Base-by-base conservation (phyloP, 30 jellyfish, hydroid and myxozoan species). In the Aurelia coerulea region DNA sequence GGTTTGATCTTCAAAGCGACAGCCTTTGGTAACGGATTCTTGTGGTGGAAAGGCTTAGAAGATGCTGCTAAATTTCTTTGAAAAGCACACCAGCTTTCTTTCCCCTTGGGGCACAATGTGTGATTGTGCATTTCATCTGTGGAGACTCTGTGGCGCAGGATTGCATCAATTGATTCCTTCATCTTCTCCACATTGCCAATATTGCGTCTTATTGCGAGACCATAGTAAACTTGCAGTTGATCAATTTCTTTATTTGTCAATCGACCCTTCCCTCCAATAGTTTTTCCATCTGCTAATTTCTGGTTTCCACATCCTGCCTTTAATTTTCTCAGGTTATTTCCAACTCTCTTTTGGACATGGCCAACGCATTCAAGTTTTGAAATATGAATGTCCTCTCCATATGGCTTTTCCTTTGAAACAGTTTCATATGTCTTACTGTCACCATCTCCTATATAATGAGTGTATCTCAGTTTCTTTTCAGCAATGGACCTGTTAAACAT, bases 361-460 rank as follows among this genome's bases (percentile, higher is more conserved):
- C 29, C 29, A 23, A 23, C 29, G 29, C 29, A 23, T 23, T 81
- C 91, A 42, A 29, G n/a, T 13, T 68, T 68, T 68, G 53, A 32
- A 32, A 68, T 37, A 17, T 68, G 88, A 39, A 41, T 81, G 37
- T 81, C 51, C 11, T 46, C 91, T 13, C 88, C 88, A 69, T 81
- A 81, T 39, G 90, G 89, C 64, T 81, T 65, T 46, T 29, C 23
- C 46, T 51, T 42, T 41, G 49, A 39, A 41, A 81, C 52, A 35
- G 60, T 63, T 10, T 51, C 91, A 69, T 34, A 68, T 18, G 88
- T 62, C 50, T 81, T 66, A 73, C 77, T 65, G 76, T 65, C 89
- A 49, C 89, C 88, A 81, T 81, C 91, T 39, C 91, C 79, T 13
- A 81, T 69, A 1, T 46, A 66, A 42, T 35, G 42, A 62, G 89